Conservation (phyloP, 1,140 invertebrate species). For the Pseudobourletiella spinata region DNA sequence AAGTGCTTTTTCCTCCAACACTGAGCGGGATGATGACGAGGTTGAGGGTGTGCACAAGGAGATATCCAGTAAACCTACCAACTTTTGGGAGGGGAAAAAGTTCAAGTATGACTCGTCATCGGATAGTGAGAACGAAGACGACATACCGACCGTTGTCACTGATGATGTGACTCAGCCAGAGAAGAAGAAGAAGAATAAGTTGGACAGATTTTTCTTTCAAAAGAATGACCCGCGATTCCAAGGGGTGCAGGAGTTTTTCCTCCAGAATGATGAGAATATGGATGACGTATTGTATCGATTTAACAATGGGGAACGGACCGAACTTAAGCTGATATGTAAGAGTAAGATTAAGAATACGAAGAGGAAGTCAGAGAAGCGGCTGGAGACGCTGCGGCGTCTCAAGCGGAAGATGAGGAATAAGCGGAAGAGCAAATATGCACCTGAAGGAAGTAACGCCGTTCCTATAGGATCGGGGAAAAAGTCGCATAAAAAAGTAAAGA, state of each 20-base stretch:
- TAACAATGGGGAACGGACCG: slow-evolving; percentile 1
- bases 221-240: slow-evolving; percentile 13
- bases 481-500: no score
- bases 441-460: slow-evolving; percentile 5
- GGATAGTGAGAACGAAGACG: background rate
- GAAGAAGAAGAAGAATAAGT: background rate
- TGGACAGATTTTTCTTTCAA: slow-evolving; percentile 10
- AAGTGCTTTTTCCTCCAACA: background rate
- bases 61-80: background rate
- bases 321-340: slow-evolving; percentile 15
- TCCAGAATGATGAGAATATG: background rate
- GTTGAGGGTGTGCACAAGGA: background rate
- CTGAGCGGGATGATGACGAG: background rate
- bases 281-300: background rate
- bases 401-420: slow-evolving; percentile 2
- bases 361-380: slow-evolving; percentile 19
- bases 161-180: background rate
- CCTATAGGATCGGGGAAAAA: background rate
- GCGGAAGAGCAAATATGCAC: background rate
- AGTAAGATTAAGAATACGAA: slow-evolving; percentile 16
- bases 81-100: slow-evolving; percentile 13
- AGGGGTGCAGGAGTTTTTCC: slow-evolving; percentile 11
- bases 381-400: background rate
- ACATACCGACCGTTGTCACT: background rate
- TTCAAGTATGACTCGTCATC: slow-evolving; percentile 1